Base-by-base conservation (phyloP, 2,113 vertebrate genomes). In the Proterorhinus semilunaris region DNA sequence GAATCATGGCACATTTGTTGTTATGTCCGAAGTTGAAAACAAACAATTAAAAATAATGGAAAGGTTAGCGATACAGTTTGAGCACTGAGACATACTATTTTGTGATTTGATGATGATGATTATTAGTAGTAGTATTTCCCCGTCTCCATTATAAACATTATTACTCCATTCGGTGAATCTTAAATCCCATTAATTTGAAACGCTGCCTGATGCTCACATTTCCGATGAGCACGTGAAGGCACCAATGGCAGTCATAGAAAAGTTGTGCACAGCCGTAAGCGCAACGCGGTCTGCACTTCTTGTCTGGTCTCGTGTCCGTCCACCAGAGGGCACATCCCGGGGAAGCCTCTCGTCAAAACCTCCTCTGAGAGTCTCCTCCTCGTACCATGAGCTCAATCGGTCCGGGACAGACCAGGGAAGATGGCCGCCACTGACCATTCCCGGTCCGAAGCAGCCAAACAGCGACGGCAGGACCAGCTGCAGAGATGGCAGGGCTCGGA, bases 401-500 rank as follows among this genome's bases (percentile, higher is more conserved):
- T 87, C 91, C 92, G 90, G 90, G 88, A 91, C 90, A 92, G 84
- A 91, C 85, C 80, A 91, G 87, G 92, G 92, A 94, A 94, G 91
- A 94, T 94, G 93, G 93, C 93, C 92, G 92, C 93, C 80, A 93
- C 92, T 84, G 94, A 94, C 92, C 92, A 93, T 87, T 93, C 92
- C 90, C 90, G 93, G 90, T 93, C 93, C 87, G 93, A 93, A 88
- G 92, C 92, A 79, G 93, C 94, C 51, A 93, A 92, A 76, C 92
- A 94, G 85, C 91, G 93, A 82, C 86, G 94, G 45, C 90, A 92
- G 88, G 93, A 94, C 78, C 94, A 95, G 88, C 87, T 95, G 75
- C 92, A 89, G 80, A 87, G 92, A 76, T 94, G 94, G 94, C 69
- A 86, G 63, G 92, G 89, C 59, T 95, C 92, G 5, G 94, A 94